Conservation (phyloP, 1,140 invertebrate species). For the Trichoplusia ni region DNA sequence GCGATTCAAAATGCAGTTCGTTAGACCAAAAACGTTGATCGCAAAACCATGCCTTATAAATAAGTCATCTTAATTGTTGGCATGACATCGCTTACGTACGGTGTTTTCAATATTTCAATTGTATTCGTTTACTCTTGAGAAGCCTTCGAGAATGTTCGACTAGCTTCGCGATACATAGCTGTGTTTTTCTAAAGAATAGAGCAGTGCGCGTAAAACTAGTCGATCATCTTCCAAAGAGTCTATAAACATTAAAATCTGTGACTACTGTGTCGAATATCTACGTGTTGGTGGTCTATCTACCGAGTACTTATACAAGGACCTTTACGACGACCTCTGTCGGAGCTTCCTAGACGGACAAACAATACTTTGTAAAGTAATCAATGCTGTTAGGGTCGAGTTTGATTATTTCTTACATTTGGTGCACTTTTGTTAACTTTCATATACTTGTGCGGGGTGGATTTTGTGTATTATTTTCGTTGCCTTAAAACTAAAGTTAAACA, state of each 20-base stretch:
- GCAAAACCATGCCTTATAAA: constrained; percentile 73
- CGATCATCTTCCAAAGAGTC: not conserved
- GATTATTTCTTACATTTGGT: too few relatives aligned
- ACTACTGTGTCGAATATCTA: constrained; percentile 17
- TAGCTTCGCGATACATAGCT: too few relatives aligned
- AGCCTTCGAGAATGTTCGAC: too few relatives aligned
- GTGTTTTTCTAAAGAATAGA: too few relatives aligned
- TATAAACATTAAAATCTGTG: not conserved
- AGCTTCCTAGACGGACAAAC: constrained; percentile 32
- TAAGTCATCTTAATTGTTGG: constrained; percentile 47
- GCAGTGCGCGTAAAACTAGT: not conserved
- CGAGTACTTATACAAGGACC: constrained; percentile 38
- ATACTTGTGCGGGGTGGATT: not conserved
- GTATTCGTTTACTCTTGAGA: too few relatives aligned
- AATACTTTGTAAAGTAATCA: constrained; percentile 1
- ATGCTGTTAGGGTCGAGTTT: not conserved
- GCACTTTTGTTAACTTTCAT: not conserved
- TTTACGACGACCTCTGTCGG: constrained; percentile 37
- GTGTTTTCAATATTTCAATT: too few relatives aligned
- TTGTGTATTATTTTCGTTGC: too few relatives aligned
- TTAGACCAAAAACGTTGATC: constrained; percentile 62
- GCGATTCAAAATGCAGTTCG: constrained; percentile 47
- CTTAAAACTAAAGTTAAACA: too few relatives aligned
- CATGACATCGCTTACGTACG: constrained; percentile 64
- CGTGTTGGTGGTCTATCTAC: constrained; percentile 47